These are phyloP conservation scores for Pseudomyrmex pallidus DNA, from an alignment of 1,140 invertebrate species.

Conservation along the genomic window DNA sequence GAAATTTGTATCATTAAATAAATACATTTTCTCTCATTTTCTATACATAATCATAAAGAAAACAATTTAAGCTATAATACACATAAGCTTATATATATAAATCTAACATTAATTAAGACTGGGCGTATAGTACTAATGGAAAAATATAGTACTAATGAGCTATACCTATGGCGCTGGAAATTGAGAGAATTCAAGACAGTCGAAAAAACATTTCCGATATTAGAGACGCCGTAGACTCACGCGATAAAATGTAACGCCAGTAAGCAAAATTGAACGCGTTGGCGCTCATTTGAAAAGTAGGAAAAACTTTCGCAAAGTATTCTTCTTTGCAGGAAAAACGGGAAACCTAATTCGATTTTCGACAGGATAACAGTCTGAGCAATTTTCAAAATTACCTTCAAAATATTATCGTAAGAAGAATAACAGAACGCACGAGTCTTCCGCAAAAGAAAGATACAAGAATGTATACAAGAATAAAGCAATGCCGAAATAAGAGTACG, in stretches of 20 bases:
- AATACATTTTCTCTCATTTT: not conserved
- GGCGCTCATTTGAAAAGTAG: conserved; percentile 35
- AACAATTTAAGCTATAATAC: not conserved
- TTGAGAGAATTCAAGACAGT: conserved; percentile 54
- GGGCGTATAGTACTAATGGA: too few species aligned
- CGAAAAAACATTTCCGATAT: conserved; percentile 58
- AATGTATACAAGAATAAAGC: not conserved
- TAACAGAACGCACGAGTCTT: not conserved
- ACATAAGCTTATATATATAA: not conserved
- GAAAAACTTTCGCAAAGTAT: conserved; percentile 31
- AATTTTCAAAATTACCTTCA: conserved; percentile 46
- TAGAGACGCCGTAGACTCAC: conserved; percentile 7
- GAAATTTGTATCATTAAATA: not conserved
- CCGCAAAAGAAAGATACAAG: not conserved
- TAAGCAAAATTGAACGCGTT: conserved; percentile 51
- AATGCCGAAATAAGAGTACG: not conserved
- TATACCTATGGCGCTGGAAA: conserved; percentile 47
- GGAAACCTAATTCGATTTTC: conserved; percentile 43
- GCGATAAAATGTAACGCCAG: conserved; percentile 34
- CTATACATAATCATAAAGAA: not conserved
- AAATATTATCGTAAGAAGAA: conserved; percentile 25
- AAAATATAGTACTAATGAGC: conserved; percentile 19
- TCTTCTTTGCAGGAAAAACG: not conserved
- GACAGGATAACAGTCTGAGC: conserved; percentile 24
- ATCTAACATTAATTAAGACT: conserved; percentile 26